Percentiles rank a stretch among this genome's conserved stretches.
Conservation (phyloP, 2,888 invertebrate species). For the Chaitophorus viminalis region DNA sequence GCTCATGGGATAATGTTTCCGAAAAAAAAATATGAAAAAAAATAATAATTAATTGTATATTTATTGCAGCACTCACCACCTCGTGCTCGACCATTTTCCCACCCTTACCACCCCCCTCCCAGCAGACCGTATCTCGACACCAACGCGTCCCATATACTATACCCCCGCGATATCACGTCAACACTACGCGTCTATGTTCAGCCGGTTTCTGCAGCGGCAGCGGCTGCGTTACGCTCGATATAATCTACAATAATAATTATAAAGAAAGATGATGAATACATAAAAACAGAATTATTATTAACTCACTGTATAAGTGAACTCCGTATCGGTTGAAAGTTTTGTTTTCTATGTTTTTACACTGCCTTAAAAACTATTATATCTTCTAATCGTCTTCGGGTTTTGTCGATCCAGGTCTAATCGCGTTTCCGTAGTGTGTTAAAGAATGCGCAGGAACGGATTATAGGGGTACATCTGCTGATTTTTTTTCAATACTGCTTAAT, state of each 20-base stretch:
- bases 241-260: not conserved
- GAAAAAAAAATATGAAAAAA: conserved; percentile 9
- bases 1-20: conserved; percentile 44
- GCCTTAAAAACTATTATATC: too few relatives aligned
- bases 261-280: not conserved
- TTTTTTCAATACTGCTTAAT: too few relatives aligned
- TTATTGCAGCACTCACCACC: not conserved
- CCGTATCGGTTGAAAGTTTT: too few relatives aligned
- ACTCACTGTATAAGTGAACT: too few relatives aligned
- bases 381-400: too few relatives aligned
- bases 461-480: too few relatives aligned
- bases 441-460: too few relatives aligned
- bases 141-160: not conserved
- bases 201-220: not conserved
- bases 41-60: conserved; percentile 44
- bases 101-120: not conserved
- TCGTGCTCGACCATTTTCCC: not conserved
- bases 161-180: not conserved
- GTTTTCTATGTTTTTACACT: too few relatives aligned
- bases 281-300: too few relatives aligned
- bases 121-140: not conserved
- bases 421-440: too few relatives aligned
- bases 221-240: not conserved
- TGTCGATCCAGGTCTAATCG: too few relatives aligned
- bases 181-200: not conserved